Conservation (phyloP, 2,888 invertebrate genomes). For the Euplexia lucipara region DNA sequence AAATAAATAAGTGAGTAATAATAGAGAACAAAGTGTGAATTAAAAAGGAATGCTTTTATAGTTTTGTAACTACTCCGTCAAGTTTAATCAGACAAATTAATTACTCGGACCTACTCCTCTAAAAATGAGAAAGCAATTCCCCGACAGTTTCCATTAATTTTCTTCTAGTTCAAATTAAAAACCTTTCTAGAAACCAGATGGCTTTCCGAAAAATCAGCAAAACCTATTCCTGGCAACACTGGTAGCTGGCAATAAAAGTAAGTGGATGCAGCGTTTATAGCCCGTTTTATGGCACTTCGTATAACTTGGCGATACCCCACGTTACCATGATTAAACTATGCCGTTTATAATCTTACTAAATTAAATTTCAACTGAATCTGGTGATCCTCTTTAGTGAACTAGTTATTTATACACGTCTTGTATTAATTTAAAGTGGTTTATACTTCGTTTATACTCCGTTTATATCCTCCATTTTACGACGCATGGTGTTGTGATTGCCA, state of each 20-base stretch:
- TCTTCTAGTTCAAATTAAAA: conserved; percentile 18
- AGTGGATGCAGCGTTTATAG: conserved; percentile 84
- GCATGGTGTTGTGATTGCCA: conserved; percentile 75
- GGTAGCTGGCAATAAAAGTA: conserved; percentile 79
- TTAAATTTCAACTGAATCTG: conserved; percentile 78
- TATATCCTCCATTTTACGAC: conserved; percentile 73
- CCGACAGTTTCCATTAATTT: conserved; percentile 24
- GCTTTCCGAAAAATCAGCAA: conserved; percentile 44
- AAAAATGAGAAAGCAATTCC: conserved; percentile 1
- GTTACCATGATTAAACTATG: conserved; percentile 80
- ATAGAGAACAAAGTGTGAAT: background rate
- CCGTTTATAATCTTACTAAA: conserved; percentile 76
- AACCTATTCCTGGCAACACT: conserved; percentile 62
- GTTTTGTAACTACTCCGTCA: background rate
- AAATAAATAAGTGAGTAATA: background rate
- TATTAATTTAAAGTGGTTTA: conserved; percentile 76
- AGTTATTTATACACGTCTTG: conserved; percentile 70
- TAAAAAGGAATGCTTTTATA: background rate
- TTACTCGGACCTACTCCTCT: background rate
- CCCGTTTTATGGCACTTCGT: conserved; percentile 81
- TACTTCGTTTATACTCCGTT: conserved; percentile 57
- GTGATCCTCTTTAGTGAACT: conserved; percentile 68
- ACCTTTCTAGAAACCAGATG: conserved; percentile 26
- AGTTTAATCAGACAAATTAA: conserved; percentile 15
- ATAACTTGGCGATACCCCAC: conserved; percentile 76